Conservation (phyloP, 2,113 vertebrate genomes). For the Calidris pugnax region DNA sequence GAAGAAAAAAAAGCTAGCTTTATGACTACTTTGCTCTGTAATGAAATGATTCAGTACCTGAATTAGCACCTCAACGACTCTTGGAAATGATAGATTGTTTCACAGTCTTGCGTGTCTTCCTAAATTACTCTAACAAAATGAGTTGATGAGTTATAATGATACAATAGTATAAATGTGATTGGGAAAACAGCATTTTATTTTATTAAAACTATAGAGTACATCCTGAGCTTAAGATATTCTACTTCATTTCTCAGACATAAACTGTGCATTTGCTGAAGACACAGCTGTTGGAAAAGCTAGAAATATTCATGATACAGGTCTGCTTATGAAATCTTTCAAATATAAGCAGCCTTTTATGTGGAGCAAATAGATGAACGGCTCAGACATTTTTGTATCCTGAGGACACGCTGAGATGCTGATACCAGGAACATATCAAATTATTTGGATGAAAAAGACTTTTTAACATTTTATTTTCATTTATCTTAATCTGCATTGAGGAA, state of each 20-base stretch:
- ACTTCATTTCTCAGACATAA: constrained; percentile 28
- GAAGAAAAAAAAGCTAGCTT: not conserved
- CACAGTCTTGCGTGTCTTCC: constrained; percentile 29
- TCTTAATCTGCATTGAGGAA: constrained; percentile 48
- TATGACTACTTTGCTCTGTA: constrained; percentile 33
- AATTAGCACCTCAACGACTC: constrained; percentile 45
- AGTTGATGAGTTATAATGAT: constrained; percentile 24
- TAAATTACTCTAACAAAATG: constrained; percentile 48
- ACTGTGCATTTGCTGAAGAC: not conserved
- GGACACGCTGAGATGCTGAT: not conserved
- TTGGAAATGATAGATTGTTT: constrained; percentile 48
- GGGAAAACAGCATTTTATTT: not conserved
- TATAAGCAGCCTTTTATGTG: not conserved
- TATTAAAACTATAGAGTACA: not conserved
- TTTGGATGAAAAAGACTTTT: constrained; percentile 31
- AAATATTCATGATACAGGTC: not conserved
- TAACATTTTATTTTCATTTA: constrained; percentile 12
- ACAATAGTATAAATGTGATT: constrained; percentile 19
- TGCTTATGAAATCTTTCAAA: not conserved
- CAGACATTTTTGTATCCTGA: not conserved
- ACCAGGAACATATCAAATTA: not conserved
- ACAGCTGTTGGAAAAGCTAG: constrained; percentile 1
- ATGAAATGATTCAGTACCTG: constrained; percentile 54
- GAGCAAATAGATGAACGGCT: not conserved
- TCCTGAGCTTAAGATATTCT: not conserved